Conservation (phyloP, 1,140 invertebrate genomes). For the Drosophila tsacasi region DNA sequence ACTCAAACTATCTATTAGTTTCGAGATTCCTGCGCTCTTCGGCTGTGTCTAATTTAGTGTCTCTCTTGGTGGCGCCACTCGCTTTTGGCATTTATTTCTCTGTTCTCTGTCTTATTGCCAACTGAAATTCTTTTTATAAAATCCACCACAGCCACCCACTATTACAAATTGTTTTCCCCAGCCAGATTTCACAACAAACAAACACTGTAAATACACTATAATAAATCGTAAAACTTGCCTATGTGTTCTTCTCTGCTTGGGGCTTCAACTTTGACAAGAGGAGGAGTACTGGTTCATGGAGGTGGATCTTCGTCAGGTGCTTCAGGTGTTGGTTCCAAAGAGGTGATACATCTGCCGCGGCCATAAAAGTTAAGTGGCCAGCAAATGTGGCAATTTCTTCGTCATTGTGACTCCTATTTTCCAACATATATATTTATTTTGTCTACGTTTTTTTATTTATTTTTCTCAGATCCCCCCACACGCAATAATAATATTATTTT, state of each 20-base stretch:
- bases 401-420: constrained; percentile 19
- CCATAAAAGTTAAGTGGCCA: constrained; percentile 57
- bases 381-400: constrained; percentile 58
- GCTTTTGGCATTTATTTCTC: constrained; percentile 39
- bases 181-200: constrained; percentile 49
- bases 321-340: constrained; percentile 9
- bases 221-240: constrained; percentile 1
- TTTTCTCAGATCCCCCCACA: constrained; percentile 44
- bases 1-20: constrained; percentile 16
- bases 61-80: constrained; percentile 36
- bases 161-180: constrained; percentile 10
- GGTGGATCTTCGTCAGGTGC: constrained; percentile 12
- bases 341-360: constrained; percentile 18
- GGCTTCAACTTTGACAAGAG: constrained; percentile 11
- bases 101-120: constrained; percentile 40
- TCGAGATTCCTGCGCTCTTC: not conserved
- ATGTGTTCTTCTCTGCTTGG: constrained; percentile 1
- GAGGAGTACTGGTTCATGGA: not conserved
- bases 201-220: not conserved
- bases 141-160: constrained; percentile 43
- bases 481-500: constrained; percentile 37
- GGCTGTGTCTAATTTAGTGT: constrained; percentile 8
- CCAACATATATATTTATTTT: not conserved
- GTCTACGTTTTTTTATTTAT: constrained; percentile 12
- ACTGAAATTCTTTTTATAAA: constrained; percentile 48